Evolutionary conservation across 2,113 vertebrate species (phyloP).

Genomic region (Zosterops hypoxanthus): DNA sequence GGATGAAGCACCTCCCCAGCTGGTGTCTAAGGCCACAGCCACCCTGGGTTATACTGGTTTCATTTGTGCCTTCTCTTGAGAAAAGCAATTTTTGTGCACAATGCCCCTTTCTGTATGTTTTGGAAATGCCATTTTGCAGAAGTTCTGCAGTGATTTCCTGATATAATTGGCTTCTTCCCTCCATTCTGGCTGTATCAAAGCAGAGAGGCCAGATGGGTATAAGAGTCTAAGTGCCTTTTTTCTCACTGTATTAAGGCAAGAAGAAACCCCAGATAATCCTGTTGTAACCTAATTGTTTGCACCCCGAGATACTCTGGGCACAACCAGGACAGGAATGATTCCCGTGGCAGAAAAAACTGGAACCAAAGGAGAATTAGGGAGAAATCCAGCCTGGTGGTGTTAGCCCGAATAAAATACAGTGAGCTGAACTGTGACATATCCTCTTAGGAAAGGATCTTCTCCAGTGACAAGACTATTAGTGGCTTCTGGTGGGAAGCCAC

Average conservation of each 20-base stretch:
- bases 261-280: conserved; percentile 33
- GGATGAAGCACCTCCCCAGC: not conserved
- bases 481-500: not conserved
- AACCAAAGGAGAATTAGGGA: conserved; percentile 54
- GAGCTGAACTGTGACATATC: conserved; percentile 48
- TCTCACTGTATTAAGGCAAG: conserved; percentile 17
- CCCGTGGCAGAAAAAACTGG: not conserved
- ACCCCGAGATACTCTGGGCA: not conserved
- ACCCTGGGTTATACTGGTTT: not conserved
- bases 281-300: conserved; percentile 50
- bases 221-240: conserved; percentile 21
- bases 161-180: conserved; percentile 7
- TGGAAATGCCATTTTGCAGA: not conserved
- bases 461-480: not conserved
- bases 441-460: conserved; percentile 42
- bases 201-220: not conserved
- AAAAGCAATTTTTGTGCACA: not conserved
- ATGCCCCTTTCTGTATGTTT: not conserved
- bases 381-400: conserved; percentile 35
- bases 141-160: conserved; percentile 4
- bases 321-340: not conserved
- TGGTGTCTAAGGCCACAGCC: not conserved
- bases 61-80: not conserved
- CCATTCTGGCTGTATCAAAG: not conserved
- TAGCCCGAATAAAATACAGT: not conserved